phyloP scores from a whole-genome alignment of 2,888 invertebrate species.

The Diarsia rubi region DNA sequence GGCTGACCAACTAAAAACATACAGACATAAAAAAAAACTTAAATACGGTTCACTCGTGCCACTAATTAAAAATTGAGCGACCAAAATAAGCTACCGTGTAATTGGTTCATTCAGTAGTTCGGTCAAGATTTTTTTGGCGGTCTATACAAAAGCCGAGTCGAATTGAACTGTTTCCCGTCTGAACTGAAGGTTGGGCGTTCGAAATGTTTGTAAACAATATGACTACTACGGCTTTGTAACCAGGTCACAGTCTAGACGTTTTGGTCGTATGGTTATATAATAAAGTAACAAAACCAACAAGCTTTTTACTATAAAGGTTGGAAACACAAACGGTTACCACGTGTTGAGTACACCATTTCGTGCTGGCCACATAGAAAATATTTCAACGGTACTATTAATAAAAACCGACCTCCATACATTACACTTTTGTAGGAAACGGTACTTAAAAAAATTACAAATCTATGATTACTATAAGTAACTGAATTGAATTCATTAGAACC shows the following conservation, averaged over 20 bases:
- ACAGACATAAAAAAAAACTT: too few relatives aligned
- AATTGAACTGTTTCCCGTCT: conserved; percentile 65
- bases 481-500: not conserved
- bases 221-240: conserved; percentile 16
- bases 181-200: conserved; percentile 47
- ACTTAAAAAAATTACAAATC: too few relatives aligned
- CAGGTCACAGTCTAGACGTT: not conserved
- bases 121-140: conserved; percentile 36
- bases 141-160: conserved; percentile 58
- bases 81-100: conserved; percentile 39
- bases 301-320: not conserved
- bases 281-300: too few relatives aligned
- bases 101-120: conserved; percentile 51
- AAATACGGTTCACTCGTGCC: not conserved
- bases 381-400: not conserved
- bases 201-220: conserved; percentile 40
- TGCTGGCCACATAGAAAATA: not conserved
- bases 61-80: conserved; percentile 13
- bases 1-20: not conserved
- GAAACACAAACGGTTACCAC: not conserved
- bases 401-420: not conserved
- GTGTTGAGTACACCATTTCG: not conserved
- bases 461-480: too few relatives aligned
- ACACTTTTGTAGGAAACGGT: not conserved
- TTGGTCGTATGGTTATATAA: not conserved